Conservation (phyloP, 1,140 invertebrate species). For the Batillaria attramentaria region DNA sequence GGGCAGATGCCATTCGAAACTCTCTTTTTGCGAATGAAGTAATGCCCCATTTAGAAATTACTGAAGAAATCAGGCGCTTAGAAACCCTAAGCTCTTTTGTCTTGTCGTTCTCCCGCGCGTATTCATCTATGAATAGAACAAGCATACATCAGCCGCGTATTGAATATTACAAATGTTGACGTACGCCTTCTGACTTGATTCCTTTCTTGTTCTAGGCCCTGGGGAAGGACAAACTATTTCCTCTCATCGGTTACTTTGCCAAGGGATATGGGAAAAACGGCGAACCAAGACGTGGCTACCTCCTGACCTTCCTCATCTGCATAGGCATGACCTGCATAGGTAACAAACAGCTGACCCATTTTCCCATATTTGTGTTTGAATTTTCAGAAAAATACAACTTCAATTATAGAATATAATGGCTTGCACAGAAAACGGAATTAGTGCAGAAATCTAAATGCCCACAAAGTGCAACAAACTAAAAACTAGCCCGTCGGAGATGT, state of each 20-base stretch:
- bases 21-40: neutral
- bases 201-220: slow-evolving; percentile 83
- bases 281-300: slow-evolving; percentile 93
- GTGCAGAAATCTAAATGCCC: too few relatives aligned
- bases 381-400: neutral
- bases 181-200: too few relatives aligned
- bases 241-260: slow-evolving; percentile 91
- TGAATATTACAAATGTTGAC: neutral
- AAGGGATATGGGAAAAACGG: slow-evolving; percentile 93
- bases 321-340: slow-evolving; percentile 90
- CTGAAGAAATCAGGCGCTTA: too few relatives aligned
- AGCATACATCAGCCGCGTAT: too few relatives aligned
- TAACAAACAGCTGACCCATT: slow-evolving; percentile 72
- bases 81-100: too few relatives aligned
- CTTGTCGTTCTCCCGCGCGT: neutral
- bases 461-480: neutral
- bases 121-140: too few relatives aligned
- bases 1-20: too few relatives aligned
- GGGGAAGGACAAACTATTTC: slow-evolving; percentile 95
- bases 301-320: slow-evolving; percentile 91
- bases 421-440: neutral
- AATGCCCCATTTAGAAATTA: too few relatives aligned
- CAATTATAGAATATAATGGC: neutral
- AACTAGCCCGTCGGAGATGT: too few relatives aligned
- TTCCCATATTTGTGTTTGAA: neutral